phyloP scores from a whole-genome alignment of 1,140 invertebrate genomes.

The Zaprionus lachaisei region DNA sequence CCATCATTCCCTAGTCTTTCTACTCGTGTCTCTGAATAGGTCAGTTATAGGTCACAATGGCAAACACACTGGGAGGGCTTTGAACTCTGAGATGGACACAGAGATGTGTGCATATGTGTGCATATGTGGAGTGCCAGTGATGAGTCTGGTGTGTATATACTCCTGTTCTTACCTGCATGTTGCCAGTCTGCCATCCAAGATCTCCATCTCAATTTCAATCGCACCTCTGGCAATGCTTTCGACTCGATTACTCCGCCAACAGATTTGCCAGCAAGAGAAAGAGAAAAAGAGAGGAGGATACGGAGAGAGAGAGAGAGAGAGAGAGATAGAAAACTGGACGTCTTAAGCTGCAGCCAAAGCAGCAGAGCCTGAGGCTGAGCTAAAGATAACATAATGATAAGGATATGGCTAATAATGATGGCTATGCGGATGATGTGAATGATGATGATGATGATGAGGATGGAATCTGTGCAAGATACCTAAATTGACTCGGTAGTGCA shows the following conservation, averaged over 20 bases:
- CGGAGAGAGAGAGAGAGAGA: background rate
- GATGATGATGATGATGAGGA: conserved; percentile 34
- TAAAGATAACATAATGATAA: conserved; percentile 18
- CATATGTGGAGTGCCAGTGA: background rate
- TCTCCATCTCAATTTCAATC: background rate
- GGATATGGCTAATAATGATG: conserved; percentile 27
- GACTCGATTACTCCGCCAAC: conserved; percentile 1
- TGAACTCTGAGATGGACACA: too few species aligned
- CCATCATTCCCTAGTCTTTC: too few species aligned
- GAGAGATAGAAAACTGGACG: background rate
- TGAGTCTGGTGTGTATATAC: too few species aligned
- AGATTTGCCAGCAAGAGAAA: background rate
- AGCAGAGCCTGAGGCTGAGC: conserved; percentile 10
- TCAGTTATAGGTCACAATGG: too few species aligned
- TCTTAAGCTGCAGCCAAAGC: conserved; percentile 2
- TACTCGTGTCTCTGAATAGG: too few species aligned
- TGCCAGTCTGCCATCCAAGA: background rate
- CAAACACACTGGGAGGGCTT: too few species aligned
- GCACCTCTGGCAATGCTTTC: background rate
- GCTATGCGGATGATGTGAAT: background rate
- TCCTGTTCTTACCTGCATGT: background rate
- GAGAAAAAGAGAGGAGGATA: too few species aligned
- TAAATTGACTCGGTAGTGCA: conserved; percentile 79
- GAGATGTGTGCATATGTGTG: too few species aligned
- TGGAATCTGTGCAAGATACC: conserved; percentile 59